Base-by-base conservation (phyloP, 2,797 vertebrate genomes). In the Enteromius thamalakanensis region DNA sequence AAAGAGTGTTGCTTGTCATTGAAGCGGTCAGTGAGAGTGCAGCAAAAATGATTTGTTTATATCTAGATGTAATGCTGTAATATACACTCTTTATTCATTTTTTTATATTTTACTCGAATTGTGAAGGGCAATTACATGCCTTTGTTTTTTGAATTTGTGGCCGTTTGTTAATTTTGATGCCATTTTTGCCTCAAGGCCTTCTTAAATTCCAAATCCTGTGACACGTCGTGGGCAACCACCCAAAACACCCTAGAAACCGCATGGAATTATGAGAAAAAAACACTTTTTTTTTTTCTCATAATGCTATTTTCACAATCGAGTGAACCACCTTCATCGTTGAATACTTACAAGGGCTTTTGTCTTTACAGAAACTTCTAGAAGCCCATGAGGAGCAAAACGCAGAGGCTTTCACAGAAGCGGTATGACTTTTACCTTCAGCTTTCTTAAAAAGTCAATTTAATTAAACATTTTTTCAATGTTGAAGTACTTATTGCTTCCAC, bases 371-470 rank as follows among this genome's bases (percentile, higher is more conserved):
- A 97, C 96, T 99, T 87, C 94, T 99, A 79, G 98, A 99, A 89
- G 98, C 98, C 87, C 96, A 99, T 0, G 98, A 99, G 92, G 98
- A 99, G 92, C 98, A 99, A 90, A 99, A 99, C 92, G 92, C 94
- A 0, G 98, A 99, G 67, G 96, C 96, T 0, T 99, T 99, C 91
- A 99, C 98, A 3, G 98, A 99, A 86, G 98, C 98, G 0, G 98
- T 99, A 92, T 96, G 97, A 96, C 26, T 81, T 55, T 14, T 21
- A 68, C 32, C 14, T 37, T 47, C 15, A 26, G 17, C 29, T 6
- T 74, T 53, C 17, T 12, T 53, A 53, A 12, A 72, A 51, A 34
- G 11, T 4, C 0, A 0, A 74, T n/a, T 21, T 12, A 0, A 49
- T 49, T 10, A 0, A 2, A 11, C 14, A 19, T 1, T 47, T 42